Evolutionary conservation across 1,140 invertebrate species (phyloP).

Genomic region (Drosophila sulfurigaster): DNA sequence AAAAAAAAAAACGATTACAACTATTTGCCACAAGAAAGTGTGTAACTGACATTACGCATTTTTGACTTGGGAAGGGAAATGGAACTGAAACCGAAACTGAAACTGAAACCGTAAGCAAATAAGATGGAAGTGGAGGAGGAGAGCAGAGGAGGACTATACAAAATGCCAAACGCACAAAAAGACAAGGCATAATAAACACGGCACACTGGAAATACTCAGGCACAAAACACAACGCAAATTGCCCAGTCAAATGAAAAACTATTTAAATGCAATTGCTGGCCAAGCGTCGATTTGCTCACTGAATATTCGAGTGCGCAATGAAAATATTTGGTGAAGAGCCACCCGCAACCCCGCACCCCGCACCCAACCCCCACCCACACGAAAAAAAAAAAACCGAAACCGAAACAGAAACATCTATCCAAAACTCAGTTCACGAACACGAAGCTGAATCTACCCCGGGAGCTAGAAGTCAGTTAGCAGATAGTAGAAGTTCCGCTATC

Average conservation of each 20-base stretch:
- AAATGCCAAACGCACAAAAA: conserved; percentile 35
- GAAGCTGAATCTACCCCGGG: not conserved
- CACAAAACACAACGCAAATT: conserved; percentile 47
- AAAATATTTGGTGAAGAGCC: conserved; percentile 44
- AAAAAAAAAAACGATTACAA: conserved; percentile 44
- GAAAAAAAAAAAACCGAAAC: no score
- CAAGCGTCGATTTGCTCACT: conserved; percentile 78
- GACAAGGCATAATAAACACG: conserved; percentile 27
- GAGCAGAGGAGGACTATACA: not conserved
- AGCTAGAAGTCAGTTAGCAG: conserved; percentile 26
- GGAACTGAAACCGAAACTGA: not conserved
- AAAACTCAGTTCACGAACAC: not conserved
- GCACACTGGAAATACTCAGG: conserved; percentile 1
- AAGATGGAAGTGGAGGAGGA: not conserved
- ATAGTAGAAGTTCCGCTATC: conserved; percentile 48
- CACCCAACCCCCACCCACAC: not conserved
- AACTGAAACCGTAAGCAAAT: not conserved
- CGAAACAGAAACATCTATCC: not conserved
- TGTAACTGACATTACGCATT: conserved; percentile 54
- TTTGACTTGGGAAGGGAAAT: conserved; percentile 13
- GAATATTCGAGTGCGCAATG: conserved; percentile 64
- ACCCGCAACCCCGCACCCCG: not conserved
- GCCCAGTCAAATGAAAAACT: conserved; percentile 79
- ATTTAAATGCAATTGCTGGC: conserved; percentile 82
- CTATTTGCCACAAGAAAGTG: conserved; percentile 59